Evolutionary conservation across 1,140 invertebrate genomes (phyloP), one percentile per base, ranked within the genome.

Genomic region (Tetranychus urticae): DNA sequence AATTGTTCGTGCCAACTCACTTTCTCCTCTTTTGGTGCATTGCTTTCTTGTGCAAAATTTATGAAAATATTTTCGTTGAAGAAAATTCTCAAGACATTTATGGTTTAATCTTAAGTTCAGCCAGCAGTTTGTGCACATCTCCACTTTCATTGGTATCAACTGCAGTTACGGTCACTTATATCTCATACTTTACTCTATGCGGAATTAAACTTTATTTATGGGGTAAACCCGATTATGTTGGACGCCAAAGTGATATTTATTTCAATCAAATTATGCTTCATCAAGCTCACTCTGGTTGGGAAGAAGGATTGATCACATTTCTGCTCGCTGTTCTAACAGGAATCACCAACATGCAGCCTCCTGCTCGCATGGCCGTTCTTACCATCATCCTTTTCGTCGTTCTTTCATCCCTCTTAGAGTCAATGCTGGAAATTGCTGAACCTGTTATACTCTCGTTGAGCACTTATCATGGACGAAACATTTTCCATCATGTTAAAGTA

Each of bases 361-460:
- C 76, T n/a, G 71, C 76, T 35, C 69, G 78, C 39, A 72, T 76
- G 58, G 77, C 76, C 55, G 71, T 77, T 0, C 72, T 79, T 67
- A 75, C 74, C 47, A 73, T 80, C 23, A 71, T 79, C 7, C 65
- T 78, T 7, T 78, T 79, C 59, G 76, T 79, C 59, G 76, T 77
- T 48, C 63, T 74, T 7, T 77, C 77, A 2, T 78, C 78, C 4
- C 68, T 80, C 13, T 71, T 79, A 31, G 77, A 79, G 66, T 78
- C 75, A 14, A 75, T 79, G 69, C 76, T 76, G 64, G 78, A 80
- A 68, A 72, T 80, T 36, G 71, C 76, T 3, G 78, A 79, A 66
- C 77, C 78, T 6, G 70, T 77, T 37, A 67, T 80, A 45, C 65
- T 79, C 34, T 67, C 74, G 14, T 68, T 80, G 2, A 75, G 74